These are phyloP conservation scores for Alosa alosa DNA, from an alignment of 2,113 vertebrate species.

Conservation along the genomic window DNA sequence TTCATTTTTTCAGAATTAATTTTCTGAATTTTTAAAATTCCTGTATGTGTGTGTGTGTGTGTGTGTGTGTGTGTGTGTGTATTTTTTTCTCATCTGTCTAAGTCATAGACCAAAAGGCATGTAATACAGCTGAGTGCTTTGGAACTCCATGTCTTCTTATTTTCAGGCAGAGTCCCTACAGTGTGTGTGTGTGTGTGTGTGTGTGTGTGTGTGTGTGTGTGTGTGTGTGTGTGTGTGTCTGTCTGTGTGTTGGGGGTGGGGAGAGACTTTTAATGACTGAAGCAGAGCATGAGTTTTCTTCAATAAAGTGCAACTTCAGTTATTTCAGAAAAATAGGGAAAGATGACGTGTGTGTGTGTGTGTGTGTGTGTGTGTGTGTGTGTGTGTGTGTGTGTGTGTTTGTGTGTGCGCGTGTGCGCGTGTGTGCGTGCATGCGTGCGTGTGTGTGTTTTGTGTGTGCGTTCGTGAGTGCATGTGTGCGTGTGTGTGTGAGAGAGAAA, in stretches of 20 bases:
- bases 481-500: conserved; percentile 2
- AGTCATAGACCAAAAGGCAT: neutral
- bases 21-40: neutral
- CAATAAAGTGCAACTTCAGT: conserved; percentile 1
- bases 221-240: neutral
- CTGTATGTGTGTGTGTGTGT: neutral
- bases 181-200: neutral
- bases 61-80: neutral
- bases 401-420: neutral
- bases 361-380: neutral
- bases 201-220: conserved; percentile 22
- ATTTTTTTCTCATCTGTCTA: neutral
- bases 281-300: neutral
- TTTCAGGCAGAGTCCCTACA: neutral
- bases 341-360: conserved; percentile 16
- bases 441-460: neutral
- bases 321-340: neutral
- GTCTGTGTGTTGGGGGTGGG: neutral
- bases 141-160: conserved; percentile 4
- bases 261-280: conserved; percentile 4
- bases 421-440: neutral
- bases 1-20: neutral
- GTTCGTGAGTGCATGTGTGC: conserved; percentile 22
- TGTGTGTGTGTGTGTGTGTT: no score
- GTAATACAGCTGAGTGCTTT: conserved; percentile 18